Conservation (phyloP, 1,140 invertebrate genomes). For the Trichoplusia ni region DNA sequence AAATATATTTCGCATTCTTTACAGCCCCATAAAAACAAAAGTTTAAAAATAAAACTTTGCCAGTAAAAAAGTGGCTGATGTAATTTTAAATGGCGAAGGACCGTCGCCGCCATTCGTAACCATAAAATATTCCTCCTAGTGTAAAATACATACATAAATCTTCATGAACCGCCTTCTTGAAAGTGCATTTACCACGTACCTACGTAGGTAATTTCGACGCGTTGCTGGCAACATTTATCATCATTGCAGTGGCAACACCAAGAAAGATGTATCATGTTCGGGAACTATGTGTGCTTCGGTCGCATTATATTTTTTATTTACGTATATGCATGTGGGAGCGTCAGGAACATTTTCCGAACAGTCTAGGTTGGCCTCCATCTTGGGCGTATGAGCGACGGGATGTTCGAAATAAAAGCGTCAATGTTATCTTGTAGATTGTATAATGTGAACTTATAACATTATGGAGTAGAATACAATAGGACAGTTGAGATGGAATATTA, state of each 20-base stretch:
- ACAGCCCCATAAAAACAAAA: background rate
- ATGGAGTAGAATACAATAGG: too few species aligned
- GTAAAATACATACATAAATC: conserved; percentile 40
- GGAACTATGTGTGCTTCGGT: conserved; percentile 4
- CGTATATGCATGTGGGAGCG: too few species aligned
- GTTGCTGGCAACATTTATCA: conserved; percentile 47
- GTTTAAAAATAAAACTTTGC: conserved; percentile 20
- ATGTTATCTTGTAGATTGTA: too few species aligned
- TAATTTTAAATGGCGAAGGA: conserved; percentile 32
- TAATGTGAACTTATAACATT: too few species aligned
- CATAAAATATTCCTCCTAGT: conserved; percentile 31
- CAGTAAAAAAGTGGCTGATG: conserved; percentile 9
- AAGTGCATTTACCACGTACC: conserved; percentile 46
- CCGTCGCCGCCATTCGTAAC: conserved; percentile 12
- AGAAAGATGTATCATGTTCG: conserved; percentile 30
- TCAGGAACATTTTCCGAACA: too few species aligned
- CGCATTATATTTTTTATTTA: conserved; percentile 9
- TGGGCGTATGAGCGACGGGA: too few species aligned
- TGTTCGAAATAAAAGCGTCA: too few species aligned
- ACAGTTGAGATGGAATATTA: too few species aligned
- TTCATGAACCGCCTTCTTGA: conserved; percentile 43
- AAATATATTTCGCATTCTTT: background rate
- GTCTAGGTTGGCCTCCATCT: too few species aligned
- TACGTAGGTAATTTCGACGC: conserved; percentile 40
- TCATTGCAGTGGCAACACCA: conserved; percentile 38